Evolutionary conservation across 2,888 invertebrate genomes (phyloP).

Genomic region (Diplolepis rosae): DNA sequence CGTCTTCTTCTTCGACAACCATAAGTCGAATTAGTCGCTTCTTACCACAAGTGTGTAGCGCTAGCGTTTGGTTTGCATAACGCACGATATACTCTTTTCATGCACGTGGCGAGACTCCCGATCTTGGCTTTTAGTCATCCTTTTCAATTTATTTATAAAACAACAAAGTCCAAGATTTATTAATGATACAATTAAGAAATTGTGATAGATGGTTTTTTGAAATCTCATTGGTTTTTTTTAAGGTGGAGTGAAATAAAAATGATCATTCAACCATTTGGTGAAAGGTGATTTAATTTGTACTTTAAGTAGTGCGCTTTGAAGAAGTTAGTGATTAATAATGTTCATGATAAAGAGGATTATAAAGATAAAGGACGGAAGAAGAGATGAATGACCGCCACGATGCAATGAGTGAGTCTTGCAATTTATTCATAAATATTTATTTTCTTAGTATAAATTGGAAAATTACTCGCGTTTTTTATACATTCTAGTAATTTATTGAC

Average conservation of each 20-base stretch:
- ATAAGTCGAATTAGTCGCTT: slow-evolving; percentile 70
- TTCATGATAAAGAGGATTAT: slow-evolving; percentile 11
- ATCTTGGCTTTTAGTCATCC: not conserved
- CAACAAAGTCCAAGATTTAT: not conserved
- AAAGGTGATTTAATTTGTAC: not conserved
- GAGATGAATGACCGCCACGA: slow-evolving; percentile 5
- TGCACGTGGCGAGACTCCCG: slow-evolving; percentile 1
- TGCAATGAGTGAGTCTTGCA: slow-evolving; percentile 14
- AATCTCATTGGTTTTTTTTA: not conserved
- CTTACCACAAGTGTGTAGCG: slow-evolving; percentile 52
- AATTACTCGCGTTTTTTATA: not conserved
- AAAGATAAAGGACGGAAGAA: slow-evolving; percentile 1
- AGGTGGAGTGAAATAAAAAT: not conserved
- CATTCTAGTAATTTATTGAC: not conserved
- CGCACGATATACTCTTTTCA: slow-evolving; percentile 28
- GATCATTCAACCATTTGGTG: not conserved
- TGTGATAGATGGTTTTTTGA: not conserved
- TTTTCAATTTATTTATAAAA: not conserved
- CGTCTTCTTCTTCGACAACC: slow-evolving; percentile 52
- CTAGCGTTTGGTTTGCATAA: slow-evolving; percentile 34
- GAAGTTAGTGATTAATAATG: not conserved
- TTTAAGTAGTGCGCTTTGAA: not conserved
- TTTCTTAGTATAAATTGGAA: too few species aligned
- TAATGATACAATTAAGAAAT: not conserved
- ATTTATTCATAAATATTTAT: too few species aligned